These are phyloP conservation scores for Microctonus hyperodae DNA, from an alignment of 2,888 invertebrate species.

Conservation along the genomic window DNA sequence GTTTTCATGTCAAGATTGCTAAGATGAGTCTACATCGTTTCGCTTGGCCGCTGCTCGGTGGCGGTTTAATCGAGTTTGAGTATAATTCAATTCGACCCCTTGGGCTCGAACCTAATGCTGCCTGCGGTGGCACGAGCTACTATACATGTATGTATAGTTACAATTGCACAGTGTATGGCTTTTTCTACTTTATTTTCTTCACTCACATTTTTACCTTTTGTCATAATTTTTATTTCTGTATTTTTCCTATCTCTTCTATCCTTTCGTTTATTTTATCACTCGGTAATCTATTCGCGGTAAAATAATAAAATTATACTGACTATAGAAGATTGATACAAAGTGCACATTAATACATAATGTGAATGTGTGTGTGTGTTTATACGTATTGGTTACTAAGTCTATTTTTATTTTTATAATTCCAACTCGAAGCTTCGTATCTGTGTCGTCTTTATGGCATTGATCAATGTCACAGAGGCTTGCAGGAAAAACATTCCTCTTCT, in stretches of 20 bases:
- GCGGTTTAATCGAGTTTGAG: constrained; percentile 47
- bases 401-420: constrained; percentile 13
- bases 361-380: no score
- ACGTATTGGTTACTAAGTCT: neutral
- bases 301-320: constrained; percentile 51
- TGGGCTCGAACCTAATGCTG: constrained; percentile 37
- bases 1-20: constrained; percentile 31
- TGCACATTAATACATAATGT: neutral
- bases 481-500: constrained; percentile 18
- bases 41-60: constrained; percentile 27
- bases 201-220: constrained; percentile 31
- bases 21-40: constrained; percentile 13
- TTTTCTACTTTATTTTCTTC: no score
- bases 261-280: constrained; percentile 15
- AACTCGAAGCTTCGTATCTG: no score
- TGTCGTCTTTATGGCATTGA: constrained; percentile 22
- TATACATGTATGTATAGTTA: no score
- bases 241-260: constrained; percentile 31
- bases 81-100: constrained; percentile 46
- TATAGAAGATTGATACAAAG: no score
- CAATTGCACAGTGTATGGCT: no score
- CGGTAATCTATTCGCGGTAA: constrained; percentile 38
- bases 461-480: constrained; percentile 24
- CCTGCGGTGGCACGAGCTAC: constrained; percentile 36
- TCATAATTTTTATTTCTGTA: no score